These are phyloP conservation scores for Scelioninae gen. 1 DNA, from an alignment of 2,888 invertebrate genomes.

Conservation along the genomic window DNA sequence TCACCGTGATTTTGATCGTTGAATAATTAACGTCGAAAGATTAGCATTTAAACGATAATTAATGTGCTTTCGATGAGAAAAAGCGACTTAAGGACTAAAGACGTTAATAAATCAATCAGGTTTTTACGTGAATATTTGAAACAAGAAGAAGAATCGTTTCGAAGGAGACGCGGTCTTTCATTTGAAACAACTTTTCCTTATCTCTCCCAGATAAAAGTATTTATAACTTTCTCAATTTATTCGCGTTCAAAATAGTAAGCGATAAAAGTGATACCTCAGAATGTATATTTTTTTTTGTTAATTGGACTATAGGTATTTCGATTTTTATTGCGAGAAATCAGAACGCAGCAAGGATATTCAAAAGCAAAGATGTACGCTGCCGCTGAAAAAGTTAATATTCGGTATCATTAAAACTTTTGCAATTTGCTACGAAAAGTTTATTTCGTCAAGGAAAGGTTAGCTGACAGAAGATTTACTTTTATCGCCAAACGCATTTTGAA, in stretches of 20 bases:
- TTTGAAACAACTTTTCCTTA: constrained; percentile 4
- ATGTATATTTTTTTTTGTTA: constrained; percentile 9
- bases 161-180: neutral
- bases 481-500: constrained; percentile 17
- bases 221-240: constrained; percentile 37
- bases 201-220: constrained; percentile 15
- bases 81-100: constrained; percentile 16
- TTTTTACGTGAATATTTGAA: constrained; percentile 28
- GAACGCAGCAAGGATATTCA: neutral
- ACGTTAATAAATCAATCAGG: constrained; percentile 33
- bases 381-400: constrained; percentile 40
- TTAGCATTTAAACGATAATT: constrained; percentile 26
- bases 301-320: constrained; percentile 28
- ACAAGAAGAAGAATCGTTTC: constrained; percentile 24
- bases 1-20: constrained; percentile 17
- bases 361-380: neutral
- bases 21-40: constrained; percentile 33
- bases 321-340: constrained; percentile 29
- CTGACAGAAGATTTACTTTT: constrained; percentile 7
- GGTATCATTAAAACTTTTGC: constrained; percentile 46
- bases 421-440: constrained; percentile 24
- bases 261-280: constrained; percentile 7
- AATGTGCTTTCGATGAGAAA: constrained; percentile 21
- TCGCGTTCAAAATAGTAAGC: constrained; percentile 9
- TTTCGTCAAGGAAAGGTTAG: constrained; percentile 14